Percentiles rank a stretch among this genome's conserved stretches.
Evolutionary conservation across 2,113 vertebrate genomes (phyloP).

Genomic region (Ivindomyrus marchei): DNA sequence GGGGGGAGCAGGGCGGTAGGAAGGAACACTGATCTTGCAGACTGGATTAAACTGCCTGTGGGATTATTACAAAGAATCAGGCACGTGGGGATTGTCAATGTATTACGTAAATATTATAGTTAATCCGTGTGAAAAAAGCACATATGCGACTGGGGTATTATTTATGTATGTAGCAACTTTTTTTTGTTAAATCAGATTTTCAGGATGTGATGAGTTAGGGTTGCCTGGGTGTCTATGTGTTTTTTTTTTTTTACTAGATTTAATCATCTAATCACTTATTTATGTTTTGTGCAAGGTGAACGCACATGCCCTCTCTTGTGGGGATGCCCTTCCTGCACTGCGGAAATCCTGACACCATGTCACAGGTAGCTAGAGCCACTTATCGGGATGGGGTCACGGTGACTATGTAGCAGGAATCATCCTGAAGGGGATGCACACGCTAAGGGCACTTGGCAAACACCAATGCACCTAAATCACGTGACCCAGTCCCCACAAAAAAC

Average conservation of each 20-base stretch:
- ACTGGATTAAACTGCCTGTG: slow-evolving; percentile 64
- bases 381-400: not conserved
- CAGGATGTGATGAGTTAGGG: not conserved
- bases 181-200: not conserved
- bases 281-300: not conserved
- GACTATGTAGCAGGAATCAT: not conserved
- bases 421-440: not conserved
- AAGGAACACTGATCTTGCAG: slow-evolving; percentile 41
- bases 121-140: not conserved
- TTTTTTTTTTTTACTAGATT: not conserved
- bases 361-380: not conserved
- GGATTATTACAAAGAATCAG: slow-evolving; percentile 3
- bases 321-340: not conserved
- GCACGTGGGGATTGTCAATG: not conserved
- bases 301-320: not conserved
- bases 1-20: slow-evolving; percentile 26
- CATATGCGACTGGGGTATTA: not conserved
- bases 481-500: not conserved
- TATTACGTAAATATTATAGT: not conserved
- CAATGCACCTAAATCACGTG: not conserved
- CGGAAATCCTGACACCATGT: not conserved
- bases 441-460: not conserved
- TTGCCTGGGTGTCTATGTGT: not conserved
- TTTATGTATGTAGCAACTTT: not conserved
- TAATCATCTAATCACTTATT: not conserved